These are phyloP conservation scores for Galeopsomyia nigrocyanea DNA, from an alignment of 2,888 invertebrate genomes.

Conservation along the genomic window DNA sequence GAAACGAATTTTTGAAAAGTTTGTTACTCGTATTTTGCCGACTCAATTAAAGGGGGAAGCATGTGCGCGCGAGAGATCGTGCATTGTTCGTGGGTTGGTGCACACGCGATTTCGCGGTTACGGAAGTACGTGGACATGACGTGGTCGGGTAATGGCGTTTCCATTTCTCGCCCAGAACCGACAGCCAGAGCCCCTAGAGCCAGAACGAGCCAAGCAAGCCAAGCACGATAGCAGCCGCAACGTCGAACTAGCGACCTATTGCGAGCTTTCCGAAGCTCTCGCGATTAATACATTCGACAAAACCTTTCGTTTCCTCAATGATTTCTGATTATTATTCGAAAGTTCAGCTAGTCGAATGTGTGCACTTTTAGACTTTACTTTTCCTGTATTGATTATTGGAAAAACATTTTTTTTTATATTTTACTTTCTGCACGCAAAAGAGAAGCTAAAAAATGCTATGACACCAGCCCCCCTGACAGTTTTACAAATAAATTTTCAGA, in stretches of 20 bases:
- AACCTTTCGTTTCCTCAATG: no score
- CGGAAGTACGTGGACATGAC: slow-evolving; percentile 49
- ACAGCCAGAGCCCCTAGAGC: neutral
- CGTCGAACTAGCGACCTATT: slow-evolving; percentile 4
- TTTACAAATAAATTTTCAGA: no score
- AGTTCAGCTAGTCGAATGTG: no score
- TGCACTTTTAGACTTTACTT: no score
- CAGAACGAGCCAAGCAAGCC: neutral
- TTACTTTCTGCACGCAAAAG: no score
- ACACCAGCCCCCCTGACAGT: no score
- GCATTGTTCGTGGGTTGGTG: slow-evolving; percentile 5
- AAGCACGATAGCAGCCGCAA: slow-evolving; percentile 2
- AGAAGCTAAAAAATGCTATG: no score
- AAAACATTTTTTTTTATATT: no score
- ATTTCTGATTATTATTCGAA: no score
- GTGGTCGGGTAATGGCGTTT: slow-evolving; percentile 48
- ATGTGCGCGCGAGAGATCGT: neutral
- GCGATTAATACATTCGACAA: no score
- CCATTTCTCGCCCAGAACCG: slow-evolving; percentile 36
- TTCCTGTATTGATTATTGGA: no score
- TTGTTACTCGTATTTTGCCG: slow-evolving; percentile 26
- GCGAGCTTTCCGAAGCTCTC: neutral
- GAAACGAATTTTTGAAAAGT: no score
- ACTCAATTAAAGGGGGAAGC: slow-evolving; percentile 46
- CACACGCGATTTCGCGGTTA: slow-evolving; percentile 50